Evolutionary conservation across 1,140 invertebrate genomes (phyloP).

Genomic region (Zaprionus africanus): DNA sequence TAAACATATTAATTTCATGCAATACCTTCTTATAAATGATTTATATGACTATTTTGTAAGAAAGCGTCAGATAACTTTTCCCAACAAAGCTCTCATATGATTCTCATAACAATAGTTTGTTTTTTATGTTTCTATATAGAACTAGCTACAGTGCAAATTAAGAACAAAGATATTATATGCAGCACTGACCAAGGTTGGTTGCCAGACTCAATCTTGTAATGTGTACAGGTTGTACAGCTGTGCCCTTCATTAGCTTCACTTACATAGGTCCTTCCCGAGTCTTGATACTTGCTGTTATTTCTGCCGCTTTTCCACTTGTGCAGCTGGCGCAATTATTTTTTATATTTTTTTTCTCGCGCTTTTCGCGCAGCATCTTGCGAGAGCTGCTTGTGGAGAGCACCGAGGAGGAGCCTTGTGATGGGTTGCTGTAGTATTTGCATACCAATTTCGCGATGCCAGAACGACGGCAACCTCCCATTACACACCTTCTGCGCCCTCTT

Average conservation of each 20-base stretch:
- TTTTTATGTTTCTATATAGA: too few species aligned
- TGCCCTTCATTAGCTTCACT: slow-evolving; percentile 7
- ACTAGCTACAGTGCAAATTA: too few species aligned
- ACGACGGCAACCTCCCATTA: not conserved
- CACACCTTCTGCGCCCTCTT: not conserved
- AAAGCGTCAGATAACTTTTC: too few species aligned
- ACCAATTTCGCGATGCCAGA: slow-evolving; percentile 62
- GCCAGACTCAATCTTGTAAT: not conserved
- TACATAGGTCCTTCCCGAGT: not conserved
- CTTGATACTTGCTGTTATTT: slow-evolving; percentile 3
- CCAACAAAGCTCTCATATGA: too few species aligned
- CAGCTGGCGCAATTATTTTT: slow-evolving; percentile 65
- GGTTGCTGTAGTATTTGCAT: slow-evolving; percentile 65
- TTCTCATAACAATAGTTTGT: too few species aligned
- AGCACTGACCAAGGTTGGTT: not conserved
- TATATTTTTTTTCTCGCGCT: slow-evolving; percentile 19
- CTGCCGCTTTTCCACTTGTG: slow-evolving; percentile 12
- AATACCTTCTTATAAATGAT: too few species aligned
- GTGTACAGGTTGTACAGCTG: slow-evolving; percentile 1
- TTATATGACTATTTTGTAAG: too few species aligned
- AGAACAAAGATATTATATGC: not conserved
- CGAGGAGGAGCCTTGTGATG: slow-evolving; percentile 7
- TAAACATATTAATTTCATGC: too few species aligned
- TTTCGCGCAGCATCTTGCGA: slow-evolving; percentile 57
- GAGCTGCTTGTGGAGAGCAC: not conserved